Percentiles rank a stretch among this genome's conserved stretches.
Conservation (phyloP, 1,140 invertebrate genomes). For the Polypedilum vanderplanki region DNA sequence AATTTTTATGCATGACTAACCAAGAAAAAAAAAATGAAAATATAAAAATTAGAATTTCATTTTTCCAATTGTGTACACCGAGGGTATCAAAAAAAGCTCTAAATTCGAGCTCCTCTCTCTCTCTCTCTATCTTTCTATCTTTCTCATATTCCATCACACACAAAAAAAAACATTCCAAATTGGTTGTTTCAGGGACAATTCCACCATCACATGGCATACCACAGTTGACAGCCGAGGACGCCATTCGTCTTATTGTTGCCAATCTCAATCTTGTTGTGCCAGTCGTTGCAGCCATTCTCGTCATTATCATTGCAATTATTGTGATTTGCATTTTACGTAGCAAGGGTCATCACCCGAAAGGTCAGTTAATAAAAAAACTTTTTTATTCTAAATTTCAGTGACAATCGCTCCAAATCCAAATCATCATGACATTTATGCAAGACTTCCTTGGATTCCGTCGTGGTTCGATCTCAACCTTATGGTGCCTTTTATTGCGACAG, state of each 20-base stretch:
- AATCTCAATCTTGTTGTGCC: slow-evolving; percentile 91
- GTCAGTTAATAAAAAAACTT: slow-evolving; percentile 47
- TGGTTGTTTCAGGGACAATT: slow-evolving; percentile 78
- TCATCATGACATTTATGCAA: slow-evolving; percentile 55
- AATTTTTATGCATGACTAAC: too few relatives aligned
- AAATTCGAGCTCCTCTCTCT: background rate
- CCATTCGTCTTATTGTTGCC: slow-evolving; percentile 71
- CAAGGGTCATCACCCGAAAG: slow-evolving; percentile 74
- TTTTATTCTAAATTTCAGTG: slow-evolving; percentile 49
- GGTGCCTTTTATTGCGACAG: slow-evolving; percentile 73
- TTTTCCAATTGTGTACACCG: background rate
- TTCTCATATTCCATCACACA: slow-evolving; percentile 19
- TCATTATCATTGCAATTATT: slow-evolving; percentile 85
- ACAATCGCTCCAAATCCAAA: slow-evolving; percentile 70
- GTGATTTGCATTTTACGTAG: slow-evolving; percentile 82
- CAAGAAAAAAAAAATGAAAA: background rate
- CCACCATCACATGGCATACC: slow-evolving; percentile 79
- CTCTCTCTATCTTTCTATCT: background rate
- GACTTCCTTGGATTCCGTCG: slow-evolving; percentile 64
- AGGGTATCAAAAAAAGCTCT: background rate
- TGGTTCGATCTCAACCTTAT: slow-evolving; percentile 82
- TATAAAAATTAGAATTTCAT: too few relatives aligned
- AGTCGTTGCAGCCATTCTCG: slow-evolving; percentile 80
- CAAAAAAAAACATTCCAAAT: slow-evolving; percentile 32
- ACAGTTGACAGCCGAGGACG: slow-evolving; percentile 68